Percentiles rank a stretch among this genome's conserved stretches.
Evolutionary conservation across 2,113 vertebrate genomes (phyloP).

Genomic region (Cyanoramphus novaezelandiae): DNA sequence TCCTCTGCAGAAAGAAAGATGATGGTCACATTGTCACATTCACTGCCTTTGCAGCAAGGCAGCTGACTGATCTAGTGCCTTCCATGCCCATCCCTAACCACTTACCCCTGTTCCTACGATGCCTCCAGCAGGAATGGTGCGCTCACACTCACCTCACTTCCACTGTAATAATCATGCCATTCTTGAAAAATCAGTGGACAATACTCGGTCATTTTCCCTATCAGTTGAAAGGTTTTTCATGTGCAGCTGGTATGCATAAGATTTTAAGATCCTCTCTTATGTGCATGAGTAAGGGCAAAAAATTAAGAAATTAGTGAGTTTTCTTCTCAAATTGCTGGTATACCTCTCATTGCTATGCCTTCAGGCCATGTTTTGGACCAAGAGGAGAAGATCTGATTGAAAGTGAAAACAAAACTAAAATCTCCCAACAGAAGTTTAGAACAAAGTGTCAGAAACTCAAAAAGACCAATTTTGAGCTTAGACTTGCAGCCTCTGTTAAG

Average conservation of each 20-base stretch:
- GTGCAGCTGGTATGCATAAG: not conserved
- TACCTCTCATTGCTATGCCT: not conserved
- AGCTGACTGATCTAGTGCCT: not conserved
- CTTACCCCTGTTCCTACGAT: not conserved
- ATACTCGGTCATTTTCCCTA: not conserved
- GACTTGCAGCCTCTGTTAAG: not conserved
- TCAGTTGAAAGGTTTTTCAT: not conserved
- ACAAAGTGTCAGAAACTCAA: not conserved
- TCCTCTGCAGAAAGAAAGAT: not conserved
- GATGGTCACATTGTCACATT: not conserved
- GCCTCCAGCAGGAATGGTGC: not conserved
- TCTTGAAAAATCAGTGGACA: not conserved
- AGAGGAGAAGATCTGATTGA: not conserved
- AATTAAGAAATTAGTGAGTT: not conserved
- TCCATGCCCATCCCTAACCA: accelerated
- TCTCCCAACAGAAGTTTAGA: not conserved
- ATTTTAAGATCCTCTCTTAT: not conserved
- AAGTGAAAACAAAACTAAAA: not conserved
- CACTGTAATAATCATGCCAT: not conserved
- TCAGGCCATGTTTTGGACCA: not conserved
- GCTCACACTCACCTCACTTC: not conserved
- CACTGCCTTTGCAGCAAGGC: not conserved
- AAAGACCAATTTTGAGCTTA: not conserved
- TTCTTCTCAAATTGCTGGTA: not conserved
- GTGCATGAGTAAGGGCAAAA: not conserved